A percentile compares a stretch with the other conserved stretches of the same genome.
Conservation (phyloP, 2,113 vertebrate species). For the Micromys minutus region DNA sequence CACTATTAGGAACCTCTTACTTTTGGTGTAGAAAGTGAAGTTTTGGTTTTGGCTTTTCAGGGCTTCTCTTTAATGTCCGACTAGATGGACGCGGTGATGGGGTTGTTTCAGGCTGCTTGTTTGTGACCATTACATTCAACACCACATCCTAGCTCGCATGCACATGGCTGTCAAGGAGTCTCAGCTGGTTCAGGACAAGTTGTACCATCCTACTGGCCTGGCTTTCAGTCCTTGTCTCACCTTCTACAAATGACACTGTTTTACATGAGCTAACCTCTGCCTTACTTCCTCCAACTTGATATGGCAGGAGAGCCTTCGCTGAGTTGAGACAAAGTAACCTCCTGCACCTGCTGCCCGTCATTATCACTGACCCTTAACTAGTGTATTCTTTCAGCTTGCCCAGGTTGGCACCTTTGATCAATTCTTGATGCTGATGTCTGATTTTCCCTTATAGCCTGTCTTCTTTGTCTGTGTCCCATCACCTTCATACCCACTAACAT, state of each 20-base stretch:
- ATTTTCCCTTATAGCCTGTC: background rate
- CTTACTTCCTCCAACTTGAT: background rate
- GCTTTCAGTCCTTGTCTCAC: background rate
- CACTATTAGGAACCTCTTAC: background rate
- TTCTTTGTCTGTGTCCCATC: background rate
- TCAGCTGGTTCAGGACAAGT: background rate
- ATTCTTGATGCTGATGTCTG: background rate
- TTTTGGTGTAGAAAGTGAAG: background rate
- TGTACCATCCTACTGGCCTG: background rate
- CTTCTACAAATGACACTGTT: background rate
- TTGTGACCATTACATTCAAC: background rate
- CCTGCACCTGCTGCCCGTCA: background rate
- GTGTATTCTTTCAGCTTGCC: background rate
- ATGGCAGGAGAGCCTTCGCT: background rate
- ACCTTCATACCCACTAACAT: background rate
- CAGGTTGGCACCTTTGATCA: background rate
- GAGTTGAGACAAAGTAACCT: background rate
- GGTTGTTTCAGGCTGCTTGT: background rate
- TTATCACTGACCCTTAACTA: background rate
- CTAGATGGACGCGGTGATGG: background rate
- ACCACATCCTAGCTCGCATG: background rate
- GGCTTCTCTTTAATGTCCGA: background rate
- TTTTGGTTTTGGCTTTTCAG: constrained; percentile 2
- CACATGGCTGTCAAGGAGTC: background rate
- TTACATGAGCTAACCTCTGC: background rate